Evolutionary conservation across 2,888 invertebrate species (phyloP), one percentile per base, ranked within the genome.

Genomic region (Thera obeliscata): DNA sequence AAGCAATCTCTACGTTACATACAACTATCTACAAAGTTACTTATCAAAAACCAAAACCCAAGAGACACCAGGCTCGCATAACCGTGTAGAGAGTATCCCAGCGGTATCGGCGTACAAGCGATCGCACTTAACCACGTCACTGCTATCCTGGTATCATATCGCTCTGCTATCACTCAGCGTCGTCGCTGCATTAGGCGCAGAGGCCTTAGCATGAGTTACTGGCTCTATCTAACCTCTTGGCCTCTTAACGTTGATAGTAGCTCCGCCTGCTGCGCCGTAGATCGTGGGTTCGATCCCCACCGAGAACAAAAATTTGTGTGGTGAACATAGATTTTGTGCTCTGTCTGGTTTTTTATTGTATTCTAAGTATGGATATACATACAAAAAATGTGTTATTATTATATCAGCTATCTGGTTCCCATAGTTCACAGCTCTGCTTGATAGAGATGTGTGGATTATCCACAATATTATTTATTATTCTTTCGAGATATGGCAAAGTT

Each of bases 91-190:
- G 84, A 82, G 79, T 83, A 80, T 86, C 85, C 87, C 86, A 77
- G 78, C 81, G 88, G 84, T 93, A 93, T 93, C 93, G 81, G 83
- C 77, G 76, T 88, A 92, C 93, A 93, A 91, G 93, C 90, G 91
- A 92, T 92, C 89, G 92, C 92, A 92, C 92, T 93, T 90, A 91
- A 80, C 86, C 86, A 83, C 87, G 87, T 89, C 90, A 87, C 85
- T 84, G 80, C 83, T 90, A 88, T 88, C 88, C 89, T 60, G 62
- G 66, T 90, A 91, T 90, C 91, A 74, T 74, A 74, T 74, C 74
- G 74, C 87, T 82, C 84, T 87, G 85, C 88, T 91, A 92, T 92
- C 92, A 89, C 86, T 90, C 91, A 90, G 88, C 88, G 89, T 66
- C 70, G 69, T 82, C 86, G 88, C 84, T 87, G 91, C 92, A 92